These are phyloP conservation scores for Diloba caeruleocephala DNA, from an alignment of 2,888 invertebrate species.

Conservation along the genomic window DNA sequence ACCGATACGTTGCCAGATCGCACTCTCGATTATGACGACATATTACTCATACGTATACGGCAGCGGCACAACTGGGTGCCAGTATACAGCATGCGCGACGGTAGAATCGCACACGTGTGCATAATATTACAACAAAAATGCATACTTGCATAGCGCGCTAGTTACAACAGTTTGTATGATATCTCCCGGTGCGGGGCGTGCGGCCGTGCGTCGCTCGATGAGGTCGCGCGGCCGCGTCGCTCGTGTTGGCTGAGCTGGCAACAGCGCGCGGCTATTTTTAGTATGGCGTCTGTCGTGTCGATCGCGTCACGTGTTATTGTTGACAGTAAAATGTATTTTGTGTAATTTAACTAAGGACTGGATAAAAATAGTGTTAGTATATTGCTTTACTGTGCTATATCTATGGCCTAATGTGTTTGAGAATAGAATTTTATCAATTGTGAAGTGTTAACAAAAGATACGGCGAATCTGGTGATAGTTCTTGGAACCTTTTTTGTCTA, in stretches of 20 bases:
- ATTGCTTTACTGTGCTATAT: background rate
- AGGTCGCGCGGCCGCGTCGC: slow-evolving; percentile 44
- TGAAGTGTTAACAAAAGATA: background rate
- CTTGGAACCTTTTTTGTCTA: too few relatives aligned
- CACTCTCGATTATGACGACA: slow-evolving; percentile 39
- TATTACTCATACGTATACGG: slow-evolving; percentile 25
- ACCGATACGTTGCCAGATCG: slow-evolving; percentile 36
- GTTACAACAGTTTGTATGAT: background rate
- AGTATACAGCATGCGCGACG: too few relatives aligned
- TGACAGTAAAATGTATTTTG: background rate
- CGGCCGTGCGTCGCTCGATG: too few relatives aligned
- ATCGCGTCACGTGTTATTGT: slow-evolving; percentile 43
- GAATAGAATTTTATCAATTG: background rate
- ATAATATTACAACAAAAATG: background rate
- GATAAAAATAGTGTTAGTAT: background rate
- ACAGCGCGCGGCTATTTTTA: slow-evolving; percentile 45
- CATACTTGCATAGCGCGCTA: background rate
- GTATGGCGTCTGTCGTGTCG: slow-evolving; percentile 48
- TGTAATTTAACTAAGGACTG: background rate
- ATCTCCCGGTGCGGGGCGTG: background rate
- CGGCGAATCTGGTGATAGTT: slow-evolving; percentile 2
- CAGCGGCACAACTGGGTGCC: too few relatives aligned
- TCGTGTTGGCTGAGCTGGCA: slow-evolving; percentile 40
- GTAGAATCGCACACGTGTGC: slow-evolving; percentile 8
- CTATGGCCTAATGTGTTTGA: too few relatives aligned